Base-by-base conservation (phyloP, 2,888 invertebrate species). In the Myopa testacea region DNA sequence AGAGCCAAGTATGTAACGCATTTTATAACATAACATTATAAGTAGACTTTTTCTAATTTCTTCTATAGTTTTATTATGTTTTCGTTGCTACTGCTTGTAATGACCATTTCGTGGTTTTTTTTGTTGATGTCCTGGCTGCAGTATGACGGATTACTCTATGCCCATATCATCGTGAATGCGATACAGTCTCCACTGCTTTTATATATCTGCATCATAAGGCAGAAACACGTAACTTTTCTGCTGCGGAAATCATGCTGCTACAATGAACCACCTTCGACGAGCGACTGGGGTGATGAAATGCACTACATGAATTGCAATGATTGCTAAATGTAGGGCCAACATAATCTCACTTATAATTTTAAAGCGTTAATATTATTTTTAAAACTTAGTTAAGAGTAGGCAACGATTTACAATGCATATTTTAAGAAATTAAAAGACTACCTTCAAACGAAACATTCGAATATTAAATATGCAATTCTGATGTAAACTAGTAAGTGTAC, bases 271-370 rank as follows among this genome's bases (percentile, higher is more conserved):
- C 92, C 94, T 45, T 93, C 93, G 4, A 91, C 92, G 0, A 92
- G 92, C n/a, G 95, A 96, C 85, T 96, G 95, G 95, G 96, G 96
- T 0, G 96, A 96, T 85, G 96, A 96, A 90, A 93, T 96, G 94
- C 93, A 95, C 75, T 95, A 95, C 80, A 95, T 96, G 93, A 95
- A 95, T 85, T 93, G 94, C 19, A 87, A 86, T 80, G 87, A 89
- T 81, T 88, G 88, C 81, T 88, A 81, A 84, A 68, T 50, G 55
- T 65, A 1, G 16, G 63, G 34, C 58, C 69, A 52, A 55, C 14
- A 74, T 26, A 37, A n/a, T 6, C 63, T 26, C 55, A 55, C 55
- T n/a, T 16, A 4, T 45, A 45, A 45, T 45, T 14, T 55, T 55
- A 55, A 55, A 34, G 50, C 45, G 40, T 34, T 40, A 65, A 78